phyloP scores from a whole-genome alignment of 1,140 invertebrate species.

The Lamellibrachia luymesi region DNA sequence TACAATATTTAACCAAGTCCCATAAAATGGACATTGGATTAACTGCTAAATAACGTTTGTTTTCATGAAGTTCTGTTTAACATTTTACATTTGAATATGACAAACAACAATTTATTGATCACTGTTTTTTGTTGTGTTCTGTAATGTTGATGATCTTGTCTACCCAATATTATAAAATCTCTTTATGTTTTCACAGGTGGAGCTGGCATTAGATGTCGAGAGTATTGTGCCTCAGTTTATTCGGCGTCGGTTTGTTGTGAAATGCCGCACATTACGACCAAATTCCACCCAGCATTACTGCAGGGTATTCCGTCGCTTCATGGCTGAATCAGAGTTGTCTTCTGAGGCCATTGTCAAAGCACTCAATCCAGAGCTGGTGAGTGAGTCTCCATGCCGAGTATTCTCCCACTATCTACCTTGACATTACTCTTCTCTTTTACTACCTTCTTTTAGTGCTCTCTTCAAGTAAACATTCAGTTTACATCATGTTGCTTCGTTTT shows the following conservation, averaged over 20 bases:
- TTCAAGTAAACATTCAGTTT: no score
- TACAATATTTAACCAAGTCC: no score
- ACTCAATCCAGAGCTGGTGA: slow-evolving; percentile 52
- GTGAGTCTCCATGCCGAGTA: neutral
- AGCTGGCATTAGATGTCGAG: slow-evolving; percentile 59
- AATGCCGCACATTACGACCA: slow-evolving; percentile 49
- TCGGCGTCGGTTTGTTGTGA: slow-evolving; percentile 47
- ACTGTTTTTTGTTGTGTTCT: neutral
- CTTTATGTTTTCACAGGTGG: slow-evolving; percentile 40
- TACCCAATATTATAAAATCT: neutral
- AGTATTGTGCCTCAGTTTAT: slow-evolving; percentile 52
- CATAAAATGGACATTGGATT: no score
- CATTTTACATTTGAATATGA: no score
- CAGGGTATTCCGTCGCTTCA: slow-evolving; percentile 32
- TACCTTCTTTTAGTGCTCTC: neutral
- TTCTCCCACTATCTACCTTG: neutral
- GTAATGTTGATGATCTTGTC: neutral
- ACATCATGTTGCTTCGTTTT: neutral
- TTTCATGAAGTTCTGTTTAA: no score
- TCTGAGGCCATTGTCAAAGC: slow-evolving; percentile 42
- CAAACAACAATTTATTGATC: no score
- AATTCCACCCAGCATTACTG: slow-evolving; percentile 40
- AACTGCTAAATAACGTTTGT: no score
- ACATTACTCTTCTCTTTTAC: neutral
- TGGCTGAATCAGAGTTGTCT: slow-evolving; percentile 32